A percentile compares a stretch with the other conserved stretches of the same genome.
Conservation (phyloP, 2,888 invertebrate species). For the Diabrotica balteata region DNA sequence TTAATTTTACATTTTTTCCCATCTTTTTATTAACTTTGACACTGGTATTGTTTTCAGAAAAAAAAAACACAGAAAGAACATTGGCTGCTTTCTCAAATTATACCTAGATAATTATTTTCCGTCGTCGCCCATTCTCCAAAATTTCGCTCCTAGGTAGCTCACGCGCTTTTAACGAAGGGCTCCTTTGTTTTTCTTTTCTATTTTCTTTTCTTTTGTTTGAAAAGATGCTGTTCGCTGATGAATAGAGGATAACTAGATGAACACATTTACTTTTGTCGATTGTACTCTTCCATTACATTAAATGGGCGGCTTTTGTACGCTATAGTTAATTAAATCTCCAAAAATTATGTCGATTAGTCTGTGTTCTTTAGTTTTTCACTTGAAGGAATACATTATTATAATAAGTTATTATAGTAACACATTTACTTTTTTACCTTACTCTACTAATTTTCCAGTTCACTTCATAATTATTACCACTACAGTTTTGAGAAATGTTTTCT, state of each 20-base stretch:
- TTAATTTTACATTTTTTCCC: too few relatives aligned
- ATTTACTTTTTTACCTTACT: too few relatives aligned
- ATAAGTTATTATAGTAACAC: too few relatives aligned
- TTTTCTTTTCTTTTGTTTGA: slow-evolving; percentile 27
- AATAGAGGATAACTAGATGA: slow-evolving; percentile 32
- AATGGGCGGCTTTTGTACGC: slow-evolving; percentile 17
- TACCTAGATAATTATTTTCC: not conserved
- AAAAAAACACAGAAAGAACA: too few relatives aligned
- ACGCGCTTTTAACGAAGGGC: not conserved
- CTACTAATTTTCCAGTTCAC: too few relatives aligned
- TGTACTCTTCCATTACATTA: slow-evolving; percentile 17
- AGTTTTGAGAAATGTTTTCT: too few relatives aligned
- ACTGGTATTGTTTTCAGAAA: too few relatives aligned
- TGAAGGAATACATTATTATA: too few relatives aligned
- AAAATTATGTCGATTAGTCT: slow-evolving; percentile 9
- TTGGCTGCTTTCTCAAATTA: not conserved
- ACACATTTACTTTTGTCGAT: slow-evolving; percentile 27
- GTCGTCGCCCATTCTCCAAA: not conserved
- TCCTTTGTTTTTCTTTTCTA: slow-evolving; percentile 16
- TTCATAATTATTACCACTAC: too few relatives aligned
- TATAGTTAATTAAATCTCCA: slow-evolving; percentile 19
- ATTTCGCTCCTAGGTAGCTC: not conserved
- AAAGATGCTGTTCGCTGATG: slow-evolving; percentile 25
- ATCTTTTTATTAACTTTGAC: too few relatives aligned
- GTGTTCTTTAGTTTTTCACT: not conserved